Conservation (phyloP, 2,113 vertebrate species). For the Camelus bactrianus region DNA sequence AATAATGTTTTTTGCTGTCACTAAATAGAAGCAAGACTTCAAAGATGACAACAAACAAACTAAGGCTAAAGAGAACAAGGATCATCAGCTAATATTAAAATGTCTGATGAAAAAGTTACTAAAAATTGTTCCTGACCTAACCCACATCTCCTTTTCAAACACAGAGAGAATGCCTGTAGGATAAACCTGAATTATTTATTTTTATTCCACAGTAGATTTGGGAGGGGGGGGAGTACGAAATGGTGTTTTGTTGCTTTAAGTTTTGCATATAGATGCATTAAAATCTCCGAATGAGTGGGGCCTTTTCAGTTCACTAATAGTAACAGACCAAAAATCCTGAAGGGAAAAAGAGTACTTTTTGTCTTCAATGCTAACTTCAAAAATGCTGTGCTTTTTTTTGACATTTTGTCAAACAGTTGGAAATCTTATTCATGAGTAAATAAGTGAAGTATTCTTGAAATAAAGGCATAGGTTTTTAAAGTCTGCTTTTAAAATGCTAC, state of each 20-base stretch:
- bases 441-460: background rate
- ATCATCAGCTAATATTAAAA: background rate
- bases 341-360: background rate
- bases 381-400: background rate
- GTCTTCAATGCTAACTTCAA: background rate
- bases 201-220: background rate
- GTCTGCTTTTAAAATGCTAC: background rate
- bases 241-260: background rate
- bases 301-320: background rate
- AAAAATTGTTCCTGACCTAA: background rate
- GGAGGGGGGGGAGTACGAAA: background rate
- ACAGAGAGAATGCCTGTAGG: background rate
- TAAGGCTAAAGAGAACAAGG: background rate
- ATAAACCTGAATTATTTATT: background rate
- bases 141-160: background rate
- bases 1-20: background rate
- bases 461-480: background rate
- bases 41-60: background rate
- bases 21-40: background rate
- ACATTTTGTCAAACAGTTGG: slow-evolving; percentile 14
- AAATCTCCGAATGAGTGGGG: background rate
- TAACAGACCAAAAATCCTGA: background rate
- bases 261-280: background rate
- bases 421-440: background rate
- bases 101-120: background rate